Evolutionary conservation across 2,797 vertebrate genomes (phyloP).

Genomic region (Ciconia nigra): DNA sequence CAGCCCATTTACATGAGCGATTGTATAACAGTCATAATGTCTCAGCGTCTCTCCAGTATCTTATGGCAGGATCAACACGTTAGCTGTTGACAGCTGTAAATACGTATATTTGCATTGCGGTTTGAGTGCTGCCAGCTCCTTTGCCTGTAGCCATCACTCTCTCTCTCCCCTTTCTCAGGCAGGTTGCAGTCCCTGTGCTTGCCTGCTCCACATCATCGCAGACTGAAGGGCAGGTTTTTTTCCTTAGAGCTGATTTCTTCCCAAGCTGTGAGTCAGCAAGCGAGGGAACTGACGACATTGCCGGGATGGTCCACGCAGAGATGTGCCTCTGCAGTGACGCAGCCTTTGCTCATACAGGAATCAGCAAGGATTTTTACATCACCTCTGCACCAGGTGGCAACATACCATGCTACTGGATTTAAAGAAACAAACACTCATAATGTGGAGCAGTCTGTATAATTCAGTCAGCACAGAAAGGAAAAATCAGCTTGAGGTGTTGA

Average conservation of each 20-base stretch:
- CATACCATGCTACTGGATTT: background rate
- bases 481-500: background rate
- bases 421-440: background rate
- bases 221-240: background rate
- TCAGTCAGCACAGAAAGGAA: background rate
- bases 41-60: background rate
- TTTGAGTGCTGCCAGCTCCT: background rate
- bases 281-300: background rate
- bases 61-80: background rate
- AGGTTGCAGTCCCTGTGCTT: background rate
- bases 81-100: background rate
- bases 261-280: slow-evolving; percentile 16
- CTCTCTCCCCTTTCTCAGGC: background rate
- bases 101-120: rapidly evolving
- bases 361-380: background rate
- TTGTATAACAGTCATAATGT: background rate
- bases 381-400: slow-evolving; percentile 57
- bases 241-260: background rate
- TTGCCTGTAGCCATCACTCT: background rate
- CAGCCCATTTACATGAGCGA: background rate
- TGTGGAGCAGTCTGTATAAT: background rate
- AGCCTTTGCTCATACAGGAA: background rate
- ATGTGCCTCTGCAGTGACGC: background rate
- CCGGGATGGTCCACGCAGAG: background rate
- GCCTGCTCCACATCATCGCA: background rate